Base-by-base conservation (phyloP, 2,888 invertebrate genomes). In the Athetis lepigone region DNA sequence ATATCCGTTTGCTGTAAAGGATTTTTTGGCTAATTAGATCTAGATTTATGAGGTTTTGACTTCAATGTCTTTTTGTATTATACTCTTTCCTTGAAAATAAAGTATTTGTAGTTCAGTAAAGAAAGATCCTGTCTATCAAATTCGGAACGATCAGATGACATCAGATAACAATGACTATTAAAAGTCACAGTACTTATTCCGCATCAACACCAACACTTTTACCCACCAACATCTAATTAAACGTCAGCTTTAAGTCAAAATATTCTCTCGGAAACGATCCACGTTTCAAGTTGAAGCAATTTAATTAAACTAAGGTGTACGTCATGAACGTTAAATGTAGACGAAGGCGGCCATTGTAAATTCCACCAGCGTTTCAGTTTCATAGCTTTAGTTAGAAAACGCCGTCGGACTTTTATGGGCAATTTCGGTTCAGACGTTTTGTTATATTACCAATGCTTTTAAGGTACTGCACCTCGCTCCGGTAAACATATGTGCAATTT, bases 381-480 rank as follows among this genome's bases (percentile, higher is more conserved):
- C 95, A 95, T 94, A 88, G 90, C 93, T 94, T 94, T 94, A 94
- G 94, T 94, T 92, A 92, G 95, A 94, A 95, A 94, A 93, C 92
- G 91, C 91, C 90, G 93, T 91, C 88, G 88, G 92, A 92, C 92
- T 94, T 95, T 95, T 95, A 95, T 94, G 95, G 93, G 94, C 90
- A 92, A 93, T 95, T 95, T 95, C 93, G 95, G 95, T 95, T 93
- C 95, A 89, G 94, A 89, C 95, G 95, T 93, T 95, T 95, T 95
- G 95, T 95, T 95, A 95, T 95, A 95, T 91, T 94, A 93, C 94
- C 95, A 94, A 95, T 95, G 95, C 95, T 95, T 95, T 95, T 95
- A 95, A 94, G 94, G 93, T 90, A 90, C 92, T 93, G 92, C 92
- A 91, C 94, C 93, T 90, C 88, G 90, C 90, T 85, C 89, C 86